These are phyloP conservation scores for Drosophila suzukii DNA, from an alignment of 1,140 invertebrate genomes.

Conservation along the genomic window DNA sequence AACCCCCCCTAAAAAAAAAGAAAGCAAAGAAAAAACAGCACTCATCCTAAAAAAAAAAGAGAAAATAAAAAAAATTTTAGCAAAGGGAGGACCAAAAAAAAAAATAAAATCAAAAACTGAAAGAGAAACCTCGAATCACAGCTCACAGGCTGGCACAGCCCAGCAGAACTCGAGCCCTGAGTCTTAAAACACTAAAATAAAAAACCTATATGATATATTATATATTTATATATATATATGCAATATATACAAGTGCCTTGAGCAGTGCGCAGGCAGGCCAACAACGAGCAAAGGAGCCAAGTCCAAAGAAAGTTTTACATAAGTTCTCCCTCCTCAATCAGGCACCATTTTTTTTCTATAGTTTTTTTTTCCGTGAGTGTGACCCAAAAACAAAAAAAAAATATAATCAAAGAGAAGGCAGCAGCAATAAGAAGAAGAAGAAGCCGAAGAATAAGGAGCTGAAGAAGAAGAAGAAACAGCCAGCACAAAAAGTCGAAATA, in stretches of 20 bases:
- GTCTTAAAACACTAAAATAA: neutral
- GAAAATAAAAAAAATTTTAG: neutral
- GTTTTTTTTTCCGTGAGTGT: slow-evolving; percentile 48
- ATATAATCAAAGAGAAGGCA: slow-evolving; percentile 1
- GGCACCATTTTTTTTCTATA: slow-evolving; percentile 41
- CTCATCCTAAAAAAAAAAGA: neutral
- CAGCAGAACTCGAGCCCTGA: neutral
- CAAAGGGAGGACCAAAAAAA: neutral
- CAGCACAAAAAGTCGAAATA: neutral
- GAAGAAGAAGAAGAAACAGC: neutral
- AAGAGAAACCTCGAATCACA: neutral
- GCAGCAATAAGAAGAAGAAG: neutral
- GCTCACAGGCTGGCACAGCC: neutral
- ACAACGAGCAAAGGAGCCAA: slow-evolving; percentile 17
- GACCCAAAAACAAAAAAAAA: slow-evolving; percentile 27
- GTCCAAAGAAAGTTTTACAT: slow-evolving; percentile 69
- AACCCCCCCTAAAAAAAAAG: slow-evolving; percentile 9
- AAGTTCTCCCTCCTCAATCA: slow-evolving; percentile 54
- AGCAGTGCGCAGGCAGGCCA: slow-evolving; percentile 35
- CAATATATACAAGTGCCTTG: slow-evolving; percentile 23
- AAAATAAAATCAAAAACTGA: slow-evolving; percentile 4
- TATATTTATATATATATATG: slow-evolving; percentile 1
- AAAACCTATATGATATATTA: slow-evolving; percentile 6
- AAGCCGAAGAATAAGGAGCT: neutral
- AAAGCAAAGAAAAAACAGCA: slow-evolving; percentile 5